phyloP scores from a whole-genome alignment of 2,888 invertebrate genomes.

The Perizoma flavofasciatum region DNA sequence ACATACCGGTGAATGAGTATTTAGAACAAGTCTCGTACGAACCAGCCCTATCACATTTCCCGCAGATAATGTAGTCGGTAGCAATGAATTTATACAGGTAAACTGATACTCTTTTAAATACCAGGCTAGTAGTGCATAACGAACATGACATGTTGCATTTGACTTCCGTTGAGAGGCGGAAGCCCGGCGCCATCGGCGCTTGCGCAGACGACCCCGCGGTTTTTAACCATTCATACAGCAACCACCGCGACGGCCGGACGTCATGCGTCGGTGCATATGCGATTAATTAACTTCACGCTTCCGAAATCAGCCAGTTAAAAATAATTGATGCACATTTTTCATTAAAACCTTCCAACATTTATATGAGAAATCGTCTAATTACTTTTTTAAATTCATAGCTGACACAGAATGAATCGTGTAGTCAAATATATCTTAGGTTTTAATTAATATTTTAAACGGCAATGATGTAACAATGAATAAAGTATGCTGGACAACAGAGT shows the following conservation, averaged over 20 bases:
- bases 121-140: conserved; percentile 68
- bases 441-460: not conserved
- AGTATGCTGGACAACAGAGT: conserved; percentile 17
- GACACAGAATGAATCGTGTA: not conserved
- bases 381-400: conserved; percentile 1
- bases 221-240: conserved; percentile 56
- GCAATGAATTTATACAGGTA: conserved; percentile 56
- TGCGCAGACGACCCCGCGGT: conserved; percentile 59
- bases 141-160: conserved; percentile 71
- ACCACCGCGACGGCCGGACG: conserved; percentile 62
- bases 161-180: conserved; percentile 72
- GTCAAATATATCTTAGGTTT: not conserved
- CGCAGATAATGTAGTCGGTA: conserved; percentile 45
- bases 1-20: conserved; percentile 32
- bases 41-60: conserved; percentile 38
- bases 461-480: conserved; percentile 17
- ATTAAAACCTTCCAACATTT: conserved; percentile 13
- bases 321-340: conserved; percentile 37
- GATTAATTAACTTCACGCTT: conserved; percentile 51
- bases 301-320: conserved; percentile 36
- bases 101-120: conserved; percentile 57
- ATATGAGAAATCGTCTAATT: conserved; percentile 15
- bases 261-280: conserved; percentile 54
- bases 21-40: conserved; percentile 34
- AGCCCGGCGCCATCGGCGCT: conserved; percentile 71